These are phyloP conservation scores for Dicycla oo DNA, from an alignment of 2,888 invertebrate species.

Conservation along the genomic window DNA sequence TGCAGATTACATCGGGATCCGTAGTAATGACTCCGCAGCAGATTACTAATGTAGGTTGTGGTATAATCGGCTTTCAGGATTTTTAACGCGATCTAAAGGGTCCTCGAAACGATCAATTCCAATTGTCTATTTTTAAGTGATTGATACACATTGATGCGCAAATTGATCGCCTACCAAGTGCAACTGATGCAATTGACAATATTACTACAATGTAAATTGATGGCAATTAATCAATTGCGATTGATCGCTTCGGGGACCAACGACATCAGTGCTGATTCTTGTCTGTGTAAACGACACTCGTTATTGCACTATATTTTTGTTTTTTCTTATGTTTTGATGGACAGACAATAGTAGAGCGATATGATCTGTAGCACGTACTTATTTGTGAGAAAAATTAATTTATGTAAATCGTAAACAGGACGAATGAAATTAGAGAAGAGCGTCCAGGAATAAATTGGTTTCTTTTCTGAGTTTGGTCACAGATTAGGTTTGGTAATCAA, in stretches of 20 bases:
- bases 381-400: constrained; percentile 12
- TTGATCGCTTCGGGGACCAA: too few species aligned
- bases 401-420: constrained; percentile 39
- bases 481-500: too few species aligned
- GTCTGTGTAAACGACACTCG: background rate
- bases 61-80: constrained; percentile 27
- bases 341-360: background rate
- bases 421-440: constrained; percentile 25
- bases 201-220: too few species aligned
- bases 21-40: background rate
- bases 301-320: background rate
- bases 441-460: constrained; percentile 32
- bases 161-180: too few species aligned
- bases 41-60: constrained; percentile 11
- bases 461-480: constrained; percentile 25
- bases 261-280: background rate
- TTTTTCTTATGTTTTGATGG: background rate
- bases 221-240: too few species aligned
- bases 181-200: too few species aligned
- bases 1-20: constrained; percentile 27
- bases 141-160: too few species aligned
- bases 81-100: constrained; percentile 2
- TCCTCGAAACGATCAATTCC: too few species aligned
- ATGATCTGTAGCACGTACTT: background rate
- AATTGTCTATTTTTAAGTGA: too few species aligned